Conservation (phyloP, 2,113 vertebrate species). For the Microcebus ravelobensis region DNA sequence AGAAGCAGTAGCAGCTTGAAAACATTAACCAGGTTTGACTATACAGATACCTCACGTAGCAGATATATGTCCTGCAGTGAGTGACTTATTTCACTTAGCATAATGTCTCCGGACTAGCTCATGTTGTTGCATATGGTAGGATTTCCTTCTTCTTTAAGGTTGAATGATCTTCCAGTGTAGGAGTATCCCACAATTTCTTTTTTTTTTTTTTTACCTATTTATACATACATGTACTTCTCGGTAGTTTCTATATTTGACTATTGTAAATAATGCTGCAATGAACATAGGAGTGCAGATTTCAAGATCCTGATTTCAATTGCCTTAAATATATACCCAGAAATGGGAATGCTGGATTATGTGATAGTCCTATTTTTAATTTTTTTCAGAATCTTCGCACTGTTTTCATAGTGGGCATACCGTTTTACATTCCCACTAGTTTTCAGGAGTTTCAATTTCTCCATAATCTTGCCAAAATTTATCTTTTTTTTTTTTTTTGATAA, state of each 20-base stretch:
- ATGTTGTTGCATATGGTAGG: not conserved
- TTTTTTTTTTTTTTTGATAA: not conserved
- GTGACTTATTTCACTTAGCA: not conserved
- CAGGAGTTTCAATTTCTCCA: not conserved
- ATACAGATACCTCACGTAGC: not conserved
- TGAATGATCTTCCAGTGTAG: not conserved
- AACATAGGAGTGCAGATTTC: not conserved
- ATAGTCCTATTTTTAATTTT: not conserved
- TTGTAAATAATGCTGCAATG: not conserved
- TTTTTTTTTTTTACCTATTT: not conserved
- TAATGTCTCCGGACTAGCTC: not conserved
- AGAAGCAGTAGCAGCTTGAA: not conserved
- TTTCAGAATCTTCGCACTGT: not conserved
- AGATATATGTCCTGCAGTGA: not conserved
- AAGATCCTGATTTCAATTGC: not conserved
- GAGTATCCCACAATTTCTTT: too few species aligned
- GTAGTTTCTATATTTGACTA: not conserved
- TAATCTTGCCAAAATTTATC: not conserved
- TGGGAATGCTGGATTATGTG: not conserved
- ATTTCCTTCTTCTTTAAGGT: not conserved
- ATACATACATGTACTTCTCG: too few species aligned
- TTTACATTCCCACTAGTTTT: not conserved
- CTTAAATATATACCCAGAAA: not conserved
- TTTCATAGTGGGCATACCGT: not conserved
- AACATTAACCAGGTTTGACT: not conserved